These are phyloP conservation scores for Salpingus planirostris DNA, from an alignment of 2,888 invertebrate genomes.

Conservation along the genomic window DNA sequence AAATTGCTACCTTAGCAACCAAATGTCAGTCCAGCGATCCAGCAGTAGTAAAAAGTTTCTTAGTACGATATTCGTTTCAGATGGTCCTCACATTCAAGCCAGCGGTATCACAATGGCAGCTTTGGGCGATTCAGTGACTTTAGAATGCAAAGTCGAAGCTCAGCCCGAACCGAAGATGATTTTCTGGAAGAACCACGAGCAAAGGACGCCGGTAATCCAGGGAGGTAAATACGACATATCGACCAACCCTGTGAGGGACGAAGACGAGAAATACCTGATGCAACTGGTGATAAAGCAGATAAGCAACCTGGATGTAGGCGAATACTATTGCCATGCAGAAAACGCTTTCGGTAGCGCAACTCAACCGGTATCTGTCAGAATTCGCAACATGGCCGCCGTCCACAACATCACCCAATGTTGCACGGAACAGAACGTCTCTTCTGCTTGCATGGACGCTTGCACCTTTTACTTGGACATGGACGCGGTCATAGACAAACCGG, in stretches of 20 bases:
- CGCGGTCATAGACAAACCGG: constrained; percentile 68
- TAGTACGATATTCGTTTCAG: constrained; percentile 41
- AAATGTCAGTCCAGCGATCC: no score
- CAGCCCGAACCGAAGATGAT: constrained; percentile 72
- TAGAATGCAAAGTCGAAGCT: constrained; percentile 71
- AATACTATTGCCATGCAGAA: constrained; percentile 78
- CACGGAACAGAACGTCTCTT: constrained; percentile 67
- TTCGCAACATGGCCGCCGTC: constrained; percentile 53
- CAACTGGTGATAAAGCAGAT: constrained; percentile 64
- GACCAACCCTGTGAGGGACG: constrained; percentile 51
- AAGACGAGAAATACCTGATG: constrained; percentile 64
- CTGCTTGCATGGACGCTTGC: constrained; percentile 74
- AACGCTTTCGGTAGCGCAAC: constrained; percentile 70
- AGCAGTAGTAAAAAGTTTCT: no score
- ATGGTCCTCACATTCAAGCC: constrained; percentile 67
- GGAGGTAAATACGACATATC: constrained; percentile 66
- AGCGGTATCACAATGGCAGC: constrained; percentile 70
- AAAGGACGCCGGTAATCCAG: constrained; percentile 65
- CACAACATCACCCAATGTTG: constrained; percentile 77
- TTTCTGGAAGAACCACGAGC: constrained; percentile 72
- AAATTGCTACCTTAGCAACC: no score
- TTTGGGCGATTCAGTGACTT: constrained; percentile 63
- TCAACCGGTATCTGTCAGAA: constrained; percentile 62
- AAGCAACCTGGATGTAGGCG: constrained; percentile 61
- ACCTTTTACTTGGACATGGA: constrained; percentile 76